These are phyloP conservation scores for Myopa tessellatipennis DNA, from an alignment of 2,888 invertebrate genomes.

Conservation along the genomic window DNA sequence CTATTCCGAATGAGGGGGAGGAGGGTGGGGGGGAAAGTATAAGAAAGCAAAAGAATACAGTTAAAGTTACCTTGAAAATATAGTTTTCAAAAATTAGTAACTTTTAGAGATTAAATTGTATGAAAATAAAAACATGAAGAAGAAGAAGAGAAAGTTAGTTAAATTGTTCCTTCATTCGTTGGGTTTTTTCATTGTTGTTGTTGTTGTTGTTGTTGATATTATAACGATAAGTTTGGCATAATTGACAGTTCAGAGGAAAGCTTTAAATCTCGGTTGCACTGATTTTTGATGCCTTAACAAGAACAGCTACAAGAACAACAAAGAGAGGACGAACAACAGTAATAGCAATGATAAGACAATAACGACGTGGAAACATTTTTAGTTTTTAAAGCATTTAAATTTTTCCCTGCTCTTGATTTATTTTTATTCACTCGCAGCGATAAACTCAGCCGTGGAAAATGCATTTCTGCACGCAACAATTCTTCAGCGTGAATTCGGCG, in stretches of 20 bases:
- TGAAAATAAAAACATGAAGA: not conserved
- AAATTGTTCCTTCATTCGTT: not conserved
- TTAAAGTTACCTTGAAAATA: no score
- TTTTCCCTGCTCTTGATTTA: not conserved
- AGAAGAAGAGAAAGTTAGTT: not conserved
- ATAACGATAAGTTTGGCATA: conserved; percentile 27
- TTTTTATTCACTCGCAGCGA: conserved; percentile 10
- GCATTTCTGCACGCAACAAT: conserved; percentile 63
- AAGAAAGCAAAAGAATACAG: no score
- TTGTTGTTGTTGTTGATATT: not conserved
- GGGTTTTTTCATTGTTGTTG: not conserved
- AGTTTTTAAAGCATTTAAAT: not conserved
- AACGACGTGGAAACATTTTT: not conserved
- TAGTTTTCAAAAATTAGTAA: no score
- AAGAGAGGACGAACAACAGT: not conserved
- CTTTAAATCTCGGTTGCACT: conserved; percentile 4
- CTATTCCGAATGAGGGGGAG: no score
- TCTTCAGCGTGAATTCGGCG: conserved; percentile 39
- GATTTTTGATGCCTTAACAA: not conserved
- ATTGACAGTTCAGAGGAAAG: conserved; percentile 3
- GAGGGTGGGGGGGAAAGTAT: no score
- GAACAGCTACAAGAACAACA: conserved; percentile 11
- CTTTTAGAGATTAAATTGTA: not conserved
- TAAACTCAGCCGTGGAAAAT: conserved; percentile 47
- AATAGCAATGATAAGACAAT: not conserved